Base-by-base conservation (phyloP, 2,797 vertebrate genomes). In the Acanthurus tractus region DNA sequence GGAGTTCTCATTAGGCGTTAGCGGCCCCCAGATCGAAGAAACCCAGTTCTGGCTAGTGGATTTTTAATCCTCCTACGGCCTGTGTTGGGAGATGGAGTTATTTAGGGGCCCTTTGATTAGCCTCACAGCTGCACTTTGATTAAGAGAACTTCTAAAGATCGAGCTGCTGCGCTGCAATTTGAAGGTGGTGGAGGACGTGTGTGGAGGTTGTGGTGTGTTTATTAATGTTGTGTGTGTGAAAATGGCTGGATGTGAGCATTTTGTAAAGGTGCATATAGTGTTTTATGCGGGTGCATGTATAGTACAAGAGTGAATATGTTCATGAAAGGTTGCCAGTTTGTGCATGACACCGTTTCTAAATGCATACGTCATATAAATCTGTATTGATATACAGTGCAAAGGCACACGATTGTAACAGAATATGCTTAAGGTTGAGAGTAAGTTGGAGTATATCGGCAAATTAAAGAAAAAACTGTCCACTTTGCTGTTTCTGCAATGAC, bases 91-190 rank as follows among this genome's bases (percentile, higher is more conserved):
- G 95, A 96, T 96, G 90, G 95, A 97, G 96, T 97, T 97, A 98
- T 97, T 98, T 98, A 97, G 97, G 38, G 86, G 96, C 95, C 95
- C 97, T 98, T 99, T 99, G 97, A 99, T 98, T 98, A 96, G 96
- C 96, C 95, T 96, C 95, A 94, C 94, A 85, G 94, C 95, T 94
- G 93, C 93, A 96, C 96, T 97, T 98, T 98, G 97, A 99, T 98
- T 98, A 96, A 95, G 94, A 96, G 95, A 97, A 98, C 95, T 97
- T 98, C 96, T 96, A 93, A 98, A 96, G 96, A 94, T 95, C 73
- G 93, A 82, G 40, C 92, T 83, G 84, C 67, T 56, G 88, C 89
- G 93, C 94, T 96, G 88, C 86, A 95, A 96, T 96, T 96, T 95
- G 93, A 84, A 91, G 93, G 94, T 94, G 95, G 76, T 74, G 63